Evolutionary conservation across 2,888 invertebrate species (phyloP).

Genomic region (Brachyopa scutellaris): DNA sequence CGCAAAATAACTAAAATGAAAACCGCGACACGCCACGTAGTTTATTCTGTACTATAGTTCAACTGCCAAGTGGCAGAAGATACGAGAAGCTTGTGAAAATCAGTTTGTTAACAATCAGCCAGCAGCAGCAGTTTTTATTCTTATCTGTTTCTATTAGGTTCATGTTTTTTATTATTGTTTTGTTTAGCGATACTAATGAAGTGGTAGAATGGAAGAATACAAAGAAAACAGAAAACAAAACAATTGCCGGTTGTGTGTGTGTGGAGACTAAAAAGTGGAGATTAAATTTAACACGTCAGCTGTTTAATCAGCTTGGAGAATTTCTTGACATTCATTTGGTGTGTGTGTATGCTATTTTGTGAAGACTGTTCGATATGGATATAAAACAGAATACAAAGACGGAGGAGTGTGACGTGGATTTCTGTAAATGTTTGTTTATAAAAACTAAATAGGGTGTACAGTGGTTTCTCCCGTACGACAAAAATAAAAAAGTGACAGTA

Average conservation of each 20-base stretch:
- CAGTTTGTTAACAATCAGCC: background rate
- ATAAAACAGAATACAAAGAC: too few relatives aligned
- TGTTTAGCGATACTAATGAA: too few relatives aligned
- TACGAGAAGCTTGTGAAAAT: background rate
- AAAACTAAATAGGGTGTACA: too few relatives aligned
- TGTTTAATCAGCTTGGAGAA: background rate
- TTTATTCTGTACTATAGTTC: slow-evolving; percentile 1
- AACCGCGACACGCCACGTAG: slow-evolving; percentile 31
- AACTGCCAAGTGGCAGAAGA: slow-evolving; percentile 10
- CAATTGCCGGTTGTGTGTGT: slow-evolving; percentile 10
- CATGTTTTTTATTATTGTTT: background rate
- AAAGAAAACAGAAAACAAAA: slow-evolving; percentile 38
- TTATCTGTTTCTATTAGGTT: slow-evolving; percentile 20
- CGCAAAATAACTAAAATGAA: too few relatives aligned
- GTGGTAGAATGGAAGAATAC: slow-evolving; percentile 13
- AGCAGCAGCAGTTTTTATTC: slow-evolving; percentile 14
- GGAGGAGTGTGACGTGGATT: background rate
- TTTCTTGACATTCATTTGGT: slow-evolving; percentile 6
- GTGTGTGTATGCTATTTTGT: background rate
- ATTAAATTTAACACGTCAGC: slow-evolving; percentile 32
- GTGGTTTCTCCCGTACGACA: too few relatives aligned
- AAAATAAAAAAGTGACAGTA: too few relatives aligned
- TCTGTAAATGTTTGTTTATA: background rate
- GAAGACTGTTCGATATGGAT: background rate
- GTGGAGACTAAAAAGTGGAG: background rate